Percentiles rank a stretch among this genome's conserved stretches.
Evolutionary conservation across 1,140 invertebrate genomes (phyloP).

Genomic region (Drosophila fuyamai): DNA sequence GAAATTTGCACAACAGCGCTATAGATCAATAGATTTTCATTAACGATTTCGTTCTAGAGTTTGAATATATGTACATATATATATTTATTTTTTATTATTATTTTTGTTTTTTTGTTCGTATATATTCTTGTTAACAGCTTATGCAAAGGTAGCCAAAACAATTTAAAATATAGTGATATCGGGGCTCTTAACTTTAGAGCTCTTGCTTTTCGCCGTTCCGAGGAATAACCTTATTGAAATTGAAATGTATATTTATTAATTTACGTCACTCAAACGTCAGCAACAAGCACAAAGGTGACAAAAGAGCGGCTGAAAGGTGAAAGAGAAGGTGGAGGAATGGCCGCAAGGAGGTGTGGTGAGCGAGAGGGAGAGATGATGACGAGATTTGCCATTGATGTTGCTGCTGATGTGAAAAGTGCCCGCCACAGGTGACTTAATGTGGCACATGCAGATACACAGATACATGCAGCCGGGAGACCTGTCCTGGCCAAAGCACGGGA

Average conservation of each 20-base stretch:
- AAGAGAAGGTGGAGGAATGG: conserved; percentile 5
- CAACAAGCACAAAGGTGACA: conserved; percentile 63
- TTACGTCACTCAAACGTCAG: conserved; percentile 66
- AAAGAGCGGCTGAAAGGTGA: conserved; percentile 38
- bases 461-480: conserved; percentile 36
- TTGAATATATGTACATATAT: too few species aligned
- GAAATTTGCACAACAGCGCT: too few species aligned
- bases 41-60: too few species aligned
- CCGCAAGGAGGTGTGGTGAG: conserved; percentile 27
- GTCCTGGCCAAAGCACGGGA: conserved; percentile 43
- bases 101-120: too few species aligned
- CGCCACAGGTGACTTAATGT: conserved; percentile 77
- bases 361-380: conserved; percentile 25
- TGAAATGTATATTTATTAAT: conserved; percentile 69
- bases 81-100: too few species aligned
- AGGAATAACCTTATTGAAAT: conserved; percentile 12
- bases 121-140: too few species aligned
- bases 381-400: conserved; percentile 62
- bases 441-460: conserved; percentile 32
- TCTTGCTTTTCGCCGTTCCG: too few species aligned
- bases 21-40: too few species aligned
- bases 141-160: too few species aligned
- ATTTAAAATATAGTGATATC: too few species aligned
- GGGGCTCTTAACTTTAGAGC: too few species aligned
- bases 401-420: conserved; percentile 70